Conservation (phyloP, 1,140 invertebrate species). For the Sinonovacula constricta region DNA sequence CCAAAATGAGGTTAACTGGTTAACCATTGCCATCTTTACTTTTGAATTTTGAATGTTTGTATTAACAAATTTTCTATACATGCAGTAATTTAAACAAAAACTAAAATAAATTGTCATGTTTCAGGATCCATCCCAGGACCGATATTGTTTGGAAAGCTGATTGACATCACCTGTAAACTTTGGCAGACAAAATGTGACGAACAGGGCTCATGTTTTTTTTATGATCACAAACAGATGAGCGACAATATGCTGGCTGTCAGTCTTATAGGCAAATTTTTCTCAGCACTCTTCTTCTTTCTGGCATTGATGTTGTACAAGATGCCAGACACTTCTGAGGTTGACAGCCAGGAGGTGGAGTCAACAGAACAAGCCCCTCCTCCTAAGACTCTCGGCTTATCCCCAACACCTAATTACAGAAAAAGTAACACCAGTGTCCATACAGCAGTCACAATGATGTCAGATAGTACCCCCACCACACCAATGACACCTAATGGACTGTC, state of each 20-base stretch:
- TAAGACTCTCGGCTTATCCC: slow-evolving; percentile 12
- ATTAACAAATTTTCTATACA: too few species aligned
- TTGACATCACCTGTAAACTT: slow-evolving; percentile 73
- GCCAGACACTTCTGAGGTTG: slow-evolving; percentile 33
- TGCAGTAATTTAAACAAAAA: too few species aligned
- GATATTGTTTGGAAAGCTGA: slow-evolving; percentile 72
- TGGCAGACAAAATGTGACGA: slow-evolving; percentile 64
- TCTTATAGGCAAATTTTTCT: slow-evolving; percentile 64
- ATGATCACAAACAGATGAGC: slow-evolving; percentile 76
- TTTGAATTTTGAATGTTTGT: too few species aligned
- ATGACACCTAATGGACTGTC: slow-evolving; percentile 16
- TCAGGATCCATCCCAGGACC: slow-evolving; percentile 75
- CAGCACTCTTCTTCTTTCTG: slow-evolving; percentile 69
- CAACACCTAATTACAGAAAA: slow-evolving; percentile 16
- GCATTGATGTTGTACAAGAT: slow-evolving; percentile 70
- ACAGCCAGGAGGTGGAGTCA: neutral
- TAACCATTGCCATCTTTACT: too few species aligned
- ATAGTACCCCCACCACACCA: slow-evolving; percentile 40
- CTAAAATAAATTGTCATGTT: too few species aligned
- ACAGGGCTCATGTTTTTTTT: slow-evolving; percentile 67
- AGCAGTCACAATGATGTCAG: slow-evolving; percentile 42
- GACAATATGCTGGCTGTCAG: slow-evolving; percentile 67
- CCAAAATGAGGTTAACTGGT: too few species aligned
- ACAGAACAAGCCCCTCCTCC: slow-evolving; percentile 36
- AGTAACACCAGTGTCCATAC: slow-evolving; percentile 52